These are phyloP conservation scores for Caenorhabditis macrosperma DNA, from an alignment of 2,888 invertebrate species.

Conservation along the genomic window DNA sequence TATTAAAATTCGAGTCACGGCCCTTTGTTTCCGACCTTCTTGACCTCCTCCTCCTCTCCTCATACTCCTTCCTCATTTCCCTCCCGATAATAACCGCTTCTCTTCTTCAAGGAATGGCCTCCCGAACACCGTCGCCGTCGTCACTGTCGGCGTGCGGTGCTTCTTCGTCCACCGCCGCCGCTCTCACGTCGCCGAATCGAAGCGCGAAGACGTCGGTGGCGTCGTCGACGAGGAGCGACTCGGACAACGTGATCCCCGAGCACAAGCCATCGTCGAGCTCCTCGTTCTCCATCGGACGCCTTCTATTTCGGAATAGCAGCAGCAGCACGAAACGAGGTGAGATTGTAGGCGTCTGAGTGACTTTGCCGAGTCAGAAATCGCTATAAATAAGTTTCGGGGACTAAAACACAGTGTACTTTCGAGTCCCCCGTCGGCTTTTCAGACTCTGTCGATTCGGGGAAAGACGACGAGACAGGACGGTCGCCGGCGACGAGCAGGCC, in stretches of 20 bases:
- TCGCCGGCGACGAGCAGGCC: conserved; percentile 44
- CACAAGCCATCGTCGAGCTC: conserved; percentile 41
- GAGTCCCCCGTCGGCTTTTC: not conserved
- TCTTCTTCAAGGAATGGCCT: conserved; percentile 10
- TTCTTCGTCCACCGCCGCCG: conserved; percentile 18
- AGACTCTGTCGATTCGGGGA: conserved; percentile 56
- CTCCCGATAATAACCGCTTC: not conserved
- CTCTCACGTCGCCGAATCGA: conserved; percentile 7
- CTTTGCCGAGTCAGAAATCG: not conserved
- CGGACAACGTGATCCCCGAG: conserved; percentile 26
- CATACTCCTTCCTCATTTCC: conserved; percentile 3
- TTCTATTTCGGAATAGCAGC: conserved; percentile 43
- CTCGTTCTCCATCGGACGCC: conserved; percentile 45
- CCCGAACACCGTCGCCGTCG: conserved; percentile 53
- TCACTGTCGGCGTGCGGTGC: conserved; percentile 37
- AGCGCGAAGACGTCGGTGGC: conserved; percentile 49
- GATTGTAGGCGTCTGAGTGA: too few species aligned
- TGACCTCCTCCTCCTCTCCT: conserved; percentile 7
- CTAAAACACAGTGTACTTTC: not conserved
- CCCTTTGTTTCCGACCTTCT: conserved; percentile 23
- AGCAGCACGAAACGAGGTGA: conserved; percentile 52
- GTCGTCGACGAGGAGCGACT: conserved; percentile 48
- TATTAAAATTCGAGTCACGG: conserved; percentile 57
- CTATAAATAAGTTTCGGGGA: not conserved
- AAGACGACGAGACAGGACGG: conserved; percentile 46